Conservation (phyloP, 35 echinoderm and acorn worm genomes). For the Amphiura filiformis region DNA sequence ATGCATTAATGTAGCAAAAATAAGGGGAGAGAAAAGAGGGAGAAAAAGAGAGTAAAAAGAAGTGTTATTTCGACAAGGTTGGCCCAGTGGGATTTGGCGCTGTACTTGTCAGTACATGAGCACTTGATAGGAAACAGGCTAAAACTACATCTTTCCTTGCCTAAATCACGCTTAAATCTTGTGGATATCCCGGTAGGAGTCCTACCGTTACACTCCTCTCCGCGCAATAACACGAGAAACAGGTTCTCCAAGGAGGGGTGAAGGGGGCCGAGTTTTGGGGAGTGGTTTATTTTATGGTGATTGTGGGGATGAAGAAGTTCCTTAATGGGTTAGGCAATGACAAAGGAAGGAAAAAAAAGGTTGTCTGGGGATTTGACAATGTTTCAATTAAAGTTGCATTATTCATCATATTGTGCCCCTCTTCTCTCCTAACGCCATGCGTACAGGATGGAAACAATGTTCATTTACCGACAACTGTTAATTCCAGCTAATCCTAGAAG, state of each 20-base stretch:
- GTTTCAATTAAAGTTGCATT: neutral
- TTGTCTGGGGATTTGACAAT: neutral
- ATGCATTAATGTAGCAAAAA: constrained; percentile 1
- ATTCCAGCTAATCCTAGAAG: neutral
- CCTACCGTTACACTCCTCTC: neutral
- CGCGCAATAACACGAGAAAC: neutral
- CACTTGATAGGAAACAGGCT: constrained; percentile 5
- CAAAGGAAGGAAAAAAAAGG: neutral
- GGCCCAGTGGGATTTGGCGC: neutral
- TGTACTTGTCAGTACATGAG: constrained; percentile 9
- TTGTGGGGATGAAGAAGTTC: neutral
- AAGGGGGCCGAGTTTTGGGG: neutral
- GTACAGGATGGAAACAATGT: neutral
- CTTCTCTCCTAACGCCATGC: neutral
- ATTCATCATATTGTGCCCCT: neutral
- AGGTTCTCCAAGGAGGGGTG: neutral
- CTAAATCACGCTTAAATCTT: neutral
- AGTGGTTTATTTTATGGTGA: neutral
- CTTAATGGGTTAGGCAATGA: neutral
- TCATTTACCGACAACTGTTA: neutral
- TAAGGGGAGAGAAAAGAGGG: too few species aligned
- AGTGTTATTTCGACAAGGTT: constrained; percentile 11
- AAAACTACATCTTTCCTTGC: constrained; percentile 7
- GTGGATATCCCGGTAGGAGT: neutral
- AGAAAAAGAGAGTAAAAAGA: neutral